Conservation (phyloP, 1,140 invertebrate species). For the Cylas formicarius region DNA sequence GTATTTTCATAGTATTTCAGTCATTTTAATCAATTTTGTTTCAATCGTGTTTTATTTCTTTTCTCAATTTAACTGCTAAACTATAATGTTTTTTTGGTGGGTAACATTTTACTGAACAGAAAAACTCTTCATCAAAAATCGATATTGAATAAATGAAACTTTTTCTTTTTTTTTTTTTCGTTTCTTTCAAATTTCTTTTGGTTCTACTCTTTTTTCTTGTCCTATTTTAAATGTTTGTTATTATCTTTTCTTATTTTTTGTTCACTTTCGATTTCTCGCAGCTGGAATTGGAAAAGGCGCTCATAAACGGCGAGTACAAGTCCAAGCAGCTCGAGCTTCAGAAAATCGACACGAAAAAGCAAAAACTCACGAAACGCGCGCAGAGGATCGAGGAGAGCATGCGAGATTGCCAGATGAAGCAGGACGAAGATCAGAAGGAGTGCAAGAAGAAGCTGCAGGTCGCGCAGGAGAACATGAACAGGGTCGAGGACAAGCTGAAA, state of each 20-base stretch:
- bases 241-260: too few relatives aligned
- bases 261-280: conserved; percentile 42
- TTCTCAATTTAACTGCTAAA: too few relatives aligned
- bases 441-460: conserved; percentile 52
- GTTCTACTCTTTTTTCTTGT: too few relatives aligned
- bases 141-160: conserved; percentile 3
- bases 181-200: too few relatives aligned
- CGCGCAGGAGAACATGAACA: conserved; percentile 46
- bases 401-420: conserved; percentile 45
- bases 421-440: conserved; percentile 50
- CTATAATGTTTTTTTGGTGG: too few relatives aligned
- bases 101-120: too few relatives aligned
- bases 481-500: conserved; percentile 45
- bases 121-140: too few relatives aligned
- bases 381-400: conserved; percentile 49
- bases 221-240: too few relatives aligned
- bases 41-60: too few relatives aligned
- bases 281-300: conserved; percentile 77
- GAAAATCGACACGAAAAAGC: conserved; percentile 59
- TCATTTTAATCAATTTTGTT: too few relatives aligned
- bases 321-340: conserved; percentile 70
- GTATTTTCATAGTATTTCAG: too few relatives aligned
- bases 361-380: conserved; percentile 55
- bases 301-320: conserved; percentile 73
- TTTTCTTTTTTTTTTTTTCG: too few relatives aligned